phyloP scores from a whole-genome alignment of 2,888 invertebrate species.

The Xestia c-nigrum region DNA sequence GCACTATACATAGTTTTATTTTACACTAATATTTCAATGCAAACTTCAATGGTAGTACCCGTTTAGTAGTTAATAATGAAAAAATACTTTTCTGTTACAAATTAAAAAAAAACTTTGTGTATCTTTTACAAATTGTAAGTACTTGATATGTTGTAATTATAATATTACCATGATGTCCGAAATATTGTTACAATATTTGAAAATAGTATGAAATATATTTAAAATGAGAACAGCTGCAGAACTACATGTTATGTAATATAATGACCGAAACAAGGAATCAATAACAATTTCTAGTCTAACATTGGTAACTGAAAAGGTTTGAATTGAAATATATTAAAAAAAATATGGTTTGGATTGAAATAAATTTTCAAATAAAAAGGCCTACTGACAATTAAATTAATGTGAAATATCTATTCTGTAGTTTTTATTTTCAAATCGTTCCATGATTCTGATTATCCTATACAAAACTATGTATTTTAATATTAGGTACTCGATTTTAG shows the following conservation, averaged over 20 bases:
- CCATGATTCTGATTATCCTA: background rate
- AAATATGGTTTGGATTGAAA: background rate
- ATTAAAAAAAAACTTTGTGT: constrained; percentile 52
- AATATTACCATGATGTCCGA: constrained; percentile 64
- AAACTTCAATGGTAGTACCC: constrained; percentile 55
- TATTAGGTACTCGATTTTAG: constrained; percentile 13
- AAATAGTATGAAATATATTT: constrained; percentile 13
- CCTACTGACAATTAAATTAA: background rate
- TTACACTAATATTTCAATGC: constrained; percentile 46
- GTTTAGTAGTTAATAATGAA: constrained; percentile 32
- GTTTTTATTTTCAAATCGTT: constrained; percentile 14
- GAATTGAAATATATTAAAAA: background rate
- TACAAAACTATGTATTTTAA: background rate
- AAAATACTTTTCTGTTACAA: constrained; percentile 47
- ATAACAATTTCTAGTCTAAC: background rate
- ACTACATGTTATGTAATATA: background rate
- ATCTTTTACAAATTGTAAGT: constrained; percentile 46
- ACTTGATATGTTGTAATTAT: constrained; percentile 66
- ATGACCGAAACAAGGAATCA: background rate
- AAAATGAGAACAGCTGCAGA: constrained; percentile 8
- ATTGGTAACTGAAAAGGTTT: background rate
- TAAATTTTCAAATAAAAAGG: background rate
- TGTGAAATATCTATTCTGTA: background rate
- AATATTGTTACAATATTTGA: constrained; percentile 53
- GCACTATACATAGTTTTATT: constrained; percentile 42